Conservation (phyloP, 2,888 invertebrate genomes). For the Zaprionus lineosus region DNA sequence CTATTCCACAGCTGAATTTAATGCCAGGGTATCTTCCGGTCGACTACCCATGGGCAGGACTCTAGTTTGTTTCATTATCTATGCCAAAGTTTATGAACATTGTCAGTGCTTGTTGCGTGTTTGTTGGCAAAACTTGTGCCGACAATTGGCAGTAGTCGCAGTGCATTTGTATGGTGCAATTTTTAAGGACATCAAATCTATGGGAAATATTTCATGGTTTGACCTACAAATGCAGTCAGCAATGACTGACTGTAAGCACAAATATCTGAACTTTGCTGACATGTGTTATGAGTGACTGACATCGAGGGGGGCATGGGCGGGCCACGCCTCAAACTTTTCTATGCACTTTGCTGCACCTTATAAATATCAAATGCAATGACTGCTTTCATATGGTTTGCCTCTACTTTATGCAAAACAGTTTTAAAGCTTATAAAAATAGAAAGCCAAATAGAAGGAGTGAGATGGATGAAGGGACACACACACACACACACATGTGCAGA, state of each 20-base stretch:
- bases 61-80: neutral
- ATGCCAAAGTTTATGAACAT: conserved; percentile 1
- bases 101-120: conserved; percentile 13
- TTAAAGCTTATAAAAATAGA: conserved; percentile 64
- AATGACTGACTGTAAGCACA: neutral
- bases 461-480: conserved; percentile 2
- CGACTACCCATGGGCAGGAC: no score
- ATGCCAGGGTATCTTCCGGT: no score
- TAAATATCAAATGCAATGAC: conserved; percentile 55
- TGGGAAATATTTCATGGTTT: conserved; percentile 7
- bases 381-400: conserved; percentile 31
- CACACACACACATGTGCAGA: conserved; percentile 14
- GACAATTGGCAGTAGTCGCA: conserved; percentile 51
- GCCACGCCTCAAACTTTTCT: neutral
- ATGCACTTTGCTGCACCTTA: conserved; percentile 37
- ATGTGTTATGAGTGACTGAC: neutral
- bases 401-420: conserved; percentile 51
- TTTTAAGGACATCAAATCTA: conserved; percentile 12
- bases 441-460: conserved; percentile 6
- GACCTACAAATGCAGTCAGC: conserved; percentile 2
- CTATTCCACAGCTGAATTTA: no score
- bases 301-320: neutral
- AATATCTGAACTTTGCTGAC: conserved; percentile 13
- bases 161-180: conserved; percentile 19
- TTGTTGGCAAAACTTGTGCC: conserved; percentile 33